These are phyloP conservation scores for Antechinus stuartii DNA, from an alignment of 2,113 vertebrate species.

Conservation along the genomic window DNA sequence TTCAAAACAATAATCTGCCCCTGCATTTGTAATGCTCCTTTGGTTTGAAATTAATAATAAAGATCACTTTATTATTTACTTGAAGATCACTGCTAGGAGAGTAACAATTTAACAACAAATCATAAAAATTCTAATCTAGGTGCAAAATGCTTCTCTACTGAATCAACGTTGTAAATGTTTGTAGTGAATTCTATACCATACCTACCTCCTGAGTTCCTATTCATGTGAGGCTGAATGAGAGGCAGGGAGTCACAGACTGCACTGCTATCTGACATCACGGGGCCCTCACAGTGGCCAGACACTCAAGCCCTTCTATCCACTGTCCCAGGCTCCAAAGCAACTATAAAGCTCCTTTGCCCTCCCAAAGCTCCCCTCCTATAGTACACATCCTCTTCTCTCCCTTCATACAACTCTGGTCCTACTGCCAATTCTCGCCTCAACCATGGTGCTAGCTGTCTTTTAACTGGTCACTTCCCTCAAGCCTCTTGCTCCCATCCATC, in stretches of 20 bases:
- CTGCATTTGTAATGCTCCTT: slow-evolving; percentile 39
- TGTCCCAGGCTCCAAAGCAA: background rate
- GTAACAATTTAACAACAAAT: slow-evolving; percentile 38
- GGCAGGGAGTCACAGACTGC: background rate
- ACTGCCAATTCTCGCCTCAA: background rate
- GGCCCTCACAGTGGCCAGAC: background rate
- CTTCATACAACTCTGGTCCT: too few relatives aligned
- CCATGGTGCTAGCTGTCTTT: background rate
- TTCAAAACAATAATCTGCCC: slow-evolving; percentile 23
- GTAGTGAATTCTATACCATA: background rate
- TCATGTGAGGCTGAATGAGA: background rate
- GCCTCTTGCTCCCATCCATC: background rate
- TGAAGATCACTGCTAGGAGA: slow-evolving; percentile 1
- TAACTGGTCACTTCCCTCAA: background rate
- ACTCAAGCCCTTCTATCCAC: background rate
- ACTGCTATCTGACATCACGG: background rate
- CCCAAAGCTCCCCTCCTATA: background rate
- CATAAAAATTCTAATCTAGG: slow-evolving; percentile 31
- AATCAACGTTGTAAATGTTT: slow-evolving; percentile 4
- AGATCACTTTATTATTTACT: background rate
- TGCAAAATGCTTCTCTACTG: background rate
- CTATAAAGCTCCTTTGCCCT: background rate
- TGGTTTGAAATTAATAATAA: slow-evolving; percentile 39
- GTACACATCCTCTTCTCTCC: background rate
- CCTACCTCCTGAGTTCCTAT: background rate